Conservation (phyloP, 2,888 invertebrate species). For the Phortica magna region DNA sequence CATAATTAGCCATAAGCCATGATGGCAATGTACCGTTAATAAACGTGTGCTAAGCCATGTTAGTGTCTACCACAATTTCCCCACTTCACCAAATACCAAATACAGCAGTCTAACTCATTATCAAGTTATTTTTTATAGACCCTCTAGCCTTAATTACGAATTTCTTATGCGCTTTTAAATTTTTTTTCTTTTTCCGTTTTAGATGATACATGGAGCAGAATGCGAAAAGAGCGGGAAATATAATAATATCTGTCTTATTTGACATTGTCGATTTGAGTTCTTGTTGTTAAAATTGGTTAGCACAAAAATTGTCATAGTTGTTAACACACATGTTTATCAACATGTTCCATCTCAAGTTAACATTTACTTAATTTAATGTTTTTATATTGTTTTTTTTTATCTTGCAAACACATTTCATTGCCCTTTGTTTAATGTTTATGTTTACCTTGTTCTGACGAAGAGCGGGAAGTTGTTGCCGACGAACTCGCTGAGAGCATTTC, state of each 20-base stretch:
- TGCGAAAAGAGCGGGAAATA: no score
- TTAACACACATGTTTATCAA: no score
- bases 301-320: no score
- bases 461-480: conserved; percentile 66
- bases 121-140: background rate
- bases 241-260: no score
- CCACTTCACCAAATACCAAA: background rate
- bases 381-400: background rate
- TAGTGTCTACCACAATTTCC: background rate
- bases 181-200: background rate
- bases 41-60: conserved; percentile 44
- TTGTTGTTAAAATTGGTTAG: no score
- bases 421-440: conserved; percentile 5
- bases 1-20: conserved; percentile 55
- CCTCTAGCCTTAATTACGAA: conserved; percentile 37
- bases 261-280: no score
- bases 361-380: background rate
- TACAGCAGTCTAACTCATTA: background rate
- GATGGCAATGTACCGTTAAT: conserved; percentile 53
- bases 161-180: background rate
- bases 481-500: conserved; percentile 71
- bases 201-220: no score
- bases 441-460: conserved; percentile 73
- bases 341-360: no score
- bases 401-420: background rate